A percentile compares a stretch with the other conserved stretches of the same genome.
Conservation (phyloP, 2,113 vertebrate genomes). For the Tichodroma muraria region DNA sequence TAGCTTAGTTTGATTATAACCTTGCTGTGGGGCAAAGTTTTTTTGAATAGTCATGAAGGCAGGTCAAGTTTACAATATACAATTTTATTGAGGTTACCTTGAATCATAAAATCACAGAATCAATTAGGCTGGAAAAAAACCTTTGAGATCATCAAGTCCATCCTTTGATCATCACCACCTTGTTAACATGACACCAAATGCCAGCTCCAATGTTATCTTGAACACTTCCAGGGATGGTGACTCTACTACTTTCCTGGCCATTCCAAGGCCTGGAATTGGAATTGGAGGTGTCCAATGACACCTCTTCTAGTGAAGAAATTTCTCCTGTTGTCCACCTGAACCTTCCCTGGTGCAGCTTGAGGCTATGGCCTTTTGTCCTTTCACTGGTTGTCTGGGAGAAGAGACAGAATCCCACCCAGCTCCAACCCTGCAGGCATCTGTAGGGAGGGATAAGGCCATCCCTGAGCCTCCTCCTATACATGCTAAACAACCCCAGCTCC, state of each 20-base stretch:
- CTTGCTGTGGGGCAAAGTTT: not conserved
- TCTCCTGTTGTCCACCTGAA: not conserved
- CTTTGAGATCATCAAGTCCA: not conserved
- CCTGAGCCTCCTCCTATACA: not conserved
- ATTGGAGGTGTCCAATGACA: too few species aligned
- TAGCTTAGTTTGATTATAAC: not conserved
- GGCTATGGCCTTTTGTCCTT: not conserved
- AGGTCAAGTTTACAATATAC: not conserved
- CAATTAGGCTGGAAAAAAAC: not conserved
- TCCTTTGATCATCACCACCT: not conserved
- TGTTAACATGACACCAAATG: not conserved
- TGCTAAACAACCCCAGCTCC: not conserved
- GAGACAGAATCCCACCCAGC: fast-evolving
- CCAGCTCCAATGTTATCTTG: not conserved
- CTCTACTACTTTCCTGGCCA: not conserved
- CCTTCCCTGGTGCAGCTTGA: not conserved
- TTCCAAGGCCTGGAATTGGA: too few species aligned
- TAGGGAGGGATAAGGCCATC: too few species aligned
- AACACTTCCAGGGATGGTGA: not conserved
- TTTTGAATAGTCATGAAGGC: not conserved
- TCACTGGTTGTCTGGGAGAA: not conserved
- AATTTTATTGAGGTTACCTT: not conserved
- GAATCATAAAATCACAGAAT: not conserved
- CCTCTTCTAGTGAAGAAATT: not conserved
- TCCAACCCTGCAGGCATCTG: not conserved